Percentiles rank a stretch among this genome's conserved stretches.
Evolutionary conservation across 2,888 invertebrate genomes (phyloP).

Genomic region (Phorcus lineatus): DNA sequence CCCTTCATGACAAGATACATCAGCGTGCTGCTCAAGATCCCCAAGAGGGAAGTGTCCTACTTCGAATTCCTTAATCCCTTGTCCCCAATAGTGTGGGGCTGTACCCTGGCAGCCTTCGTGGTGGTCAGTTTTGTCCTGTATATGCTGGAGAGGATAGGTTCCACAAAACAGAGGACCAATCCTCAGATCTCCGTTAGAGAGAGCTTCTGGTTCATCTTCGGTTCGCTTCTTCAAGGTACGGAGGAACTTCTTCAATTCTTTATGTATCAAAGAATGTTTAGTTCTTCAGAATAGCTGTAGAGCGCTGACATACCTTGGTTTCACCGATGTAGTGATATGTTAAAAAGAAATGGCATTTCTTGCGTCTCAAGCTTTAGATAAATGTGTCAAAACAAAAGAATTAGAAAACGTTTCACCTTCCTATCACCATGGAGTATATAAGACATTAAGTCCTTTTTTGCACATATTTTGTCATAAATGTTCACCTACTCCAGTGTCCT

Average conservation of each 20-base stretch:
- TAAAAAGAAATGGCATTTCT: too few relatives aligned
- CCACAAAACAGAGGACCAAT: conserved; percentile 51
- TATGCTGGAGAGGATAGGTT: conserved; percentile 63
- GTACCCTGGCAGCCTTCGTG: conserved; percentile 67
- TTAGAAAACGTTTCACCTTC: too few relatives aligned
- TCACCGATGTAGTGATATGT: too few relatives aligned
- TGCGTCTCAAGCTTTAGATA: too few relatives aligned
- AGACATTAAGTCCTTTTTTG: too few relatives aligned
- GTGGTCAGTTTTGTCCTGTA: conserved; percentile 70
- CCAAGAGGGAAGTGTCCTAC: conserved; percentile 63
- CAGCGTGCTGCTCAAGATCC: conserved; percentile 69
- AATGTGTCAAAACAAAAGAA: too few relatives aligned
- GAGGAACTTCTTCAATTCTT: background rate
- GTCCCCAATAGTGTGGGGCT: conserved; percentile 69
- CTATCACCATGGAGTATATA: too few relatives aligned
- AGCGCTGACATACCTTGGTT: too few relatives aligned
- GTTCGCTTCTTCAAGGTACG: conserved; percentile 68
- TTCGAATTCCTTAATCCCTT: conserved; percentile 74
- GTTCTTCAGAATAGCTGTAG: too few relatives aligned
- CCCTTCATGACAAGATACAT: conserved; percentile 74
- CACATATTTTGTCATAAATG: too few relatives aligned
- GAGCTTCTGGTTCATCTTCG: conserved; percentile 74
- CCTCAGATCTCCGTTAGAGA: conserved; percentile 65
- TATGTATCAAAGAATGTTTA: too few relatives aligned
- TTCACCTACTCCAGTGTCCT: too few relatives aligned